Conservation (phyloP, 2,888 invertebrate genomes). For the Octodonta nipae region DNA sequence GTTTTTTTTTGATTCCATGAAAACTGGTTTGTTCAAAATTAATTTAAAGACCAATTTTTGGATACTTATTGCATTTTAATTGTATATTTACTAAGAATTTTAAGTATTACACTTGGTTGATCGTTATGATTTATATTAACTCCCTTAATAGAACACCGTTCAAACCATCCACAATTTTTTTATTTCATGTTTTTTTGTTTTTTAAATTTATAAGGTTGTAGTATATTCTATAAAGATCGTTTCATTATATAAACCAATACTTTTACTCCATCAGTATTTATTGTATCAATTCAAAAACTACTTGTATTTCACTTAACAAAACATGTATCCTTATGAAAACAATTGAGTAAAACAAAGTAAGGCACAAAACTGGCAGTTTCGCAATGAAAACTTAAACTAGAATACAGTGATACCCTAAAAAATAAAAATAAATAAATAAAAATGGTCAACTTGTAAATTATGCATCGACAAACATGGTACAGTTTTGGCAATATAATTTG, state of each 20-base stretch:
- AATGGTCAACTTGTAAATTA: background rate
- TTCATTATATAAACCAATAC: background rate
- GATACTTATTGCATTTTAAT: too few relatives aligned
- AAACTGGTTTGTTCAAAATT: too few relatives aligned
- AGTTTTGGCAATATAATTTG: slow-evolving; percentile 1
- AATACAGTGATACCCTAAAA: background rate
- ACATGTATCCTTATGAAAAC: background rate
- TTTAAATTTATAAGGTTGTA: background rate
- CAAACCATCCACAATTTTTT: too few relatives aligned
- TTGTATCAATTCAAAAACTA: background rate
- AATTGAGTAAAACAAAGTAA: background rate
- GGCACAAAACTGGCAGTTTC: background rate
- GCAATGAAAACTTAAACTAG: background rate
- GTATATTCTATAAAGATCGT: slow-evolving; percentile 1
- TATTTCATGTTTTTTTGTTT: background rate
- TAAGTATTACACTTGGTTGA: too few relatives aligned
- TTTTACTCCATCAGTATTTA: slow-evolving; percentile 1
- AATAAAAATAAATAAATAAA: background rate
- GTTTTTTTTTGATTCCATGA: too few relatives aligned
- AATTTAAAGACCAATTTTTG: too few relatives aligned
- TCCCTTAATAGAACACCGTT: too few relatives aligned
- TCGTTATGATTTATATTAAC: too few relatives aligned
- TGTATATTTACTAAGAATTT: too few relatives aligned
- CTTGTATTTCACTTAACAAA: background rate
- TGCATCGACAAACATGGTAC: slow-evolving; percentile 1